These are phyloP conservation scores for Phyllostomus hastatus DNA, from an alignment of 2,113 vertebrate species.

Conservation along the genomic window DNA sequence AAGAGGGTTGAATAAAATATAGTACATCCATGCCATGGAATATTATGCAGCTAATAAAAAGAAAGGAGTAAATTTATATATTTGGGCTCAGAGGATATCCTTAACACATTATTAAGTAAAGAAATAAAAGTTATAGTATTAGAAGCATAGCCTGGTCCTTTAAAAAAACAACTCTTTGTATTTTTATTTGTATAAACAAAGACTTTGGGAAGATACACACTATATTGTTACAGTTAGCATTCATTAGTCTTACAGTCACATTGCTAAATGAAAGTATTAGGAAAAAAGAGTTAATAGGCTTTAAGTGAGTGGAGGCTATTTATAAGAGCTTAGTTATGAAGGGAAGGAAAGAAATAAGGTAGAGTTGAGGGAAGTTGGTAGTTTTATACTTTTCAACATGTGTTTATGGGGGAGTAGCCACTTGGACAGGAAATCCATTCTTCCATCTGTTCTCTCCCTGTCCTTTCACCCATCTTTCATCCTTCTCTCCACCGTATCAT, in stretches of 20 bases:
- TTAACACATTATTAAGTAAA: not conserved
- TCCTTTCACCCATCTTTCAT: not conserved
- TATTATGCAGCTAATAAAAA: constrained; percentile 62
- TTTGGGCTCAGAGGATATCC: not conserved
- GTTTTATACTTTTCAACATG: not conserved
- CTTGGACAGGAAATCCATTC: not conserved
- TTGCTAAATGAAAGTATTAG: not conserved
- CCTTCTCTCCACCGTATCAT: not conserved
- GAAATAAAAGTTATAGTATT: not conserved
- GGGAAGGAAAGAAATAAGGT: not conserved
- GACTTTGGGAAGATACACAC: not conserved
- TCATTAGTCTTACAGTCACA: not conserved
- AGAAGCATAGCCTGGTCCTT: not conserved
- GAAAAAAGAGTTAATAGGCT: not conserved
- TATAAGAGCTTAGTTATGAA: not conserved
- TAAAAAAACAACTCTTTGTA: not conserved
- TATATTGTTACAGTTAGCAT: not conserved
- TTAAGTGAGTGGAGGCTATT: not conserved
- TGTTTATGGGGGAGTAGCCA: not conserved
- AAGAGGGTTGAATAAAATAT: constrained; percentile 54
- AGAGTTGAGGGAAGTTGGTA: not conserved
- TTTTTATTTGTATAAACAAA: not conserved
- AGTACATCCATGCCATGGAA: constrained; percentile 42
- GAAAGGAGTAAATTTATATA: not conserved
- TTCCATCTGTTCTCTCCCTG: not conserved